These are phyloP conservation scores for Callipepla squamata DNA, from an alignment of 2,113 vertebrate species.

Conservation along the genomic window DNA sequence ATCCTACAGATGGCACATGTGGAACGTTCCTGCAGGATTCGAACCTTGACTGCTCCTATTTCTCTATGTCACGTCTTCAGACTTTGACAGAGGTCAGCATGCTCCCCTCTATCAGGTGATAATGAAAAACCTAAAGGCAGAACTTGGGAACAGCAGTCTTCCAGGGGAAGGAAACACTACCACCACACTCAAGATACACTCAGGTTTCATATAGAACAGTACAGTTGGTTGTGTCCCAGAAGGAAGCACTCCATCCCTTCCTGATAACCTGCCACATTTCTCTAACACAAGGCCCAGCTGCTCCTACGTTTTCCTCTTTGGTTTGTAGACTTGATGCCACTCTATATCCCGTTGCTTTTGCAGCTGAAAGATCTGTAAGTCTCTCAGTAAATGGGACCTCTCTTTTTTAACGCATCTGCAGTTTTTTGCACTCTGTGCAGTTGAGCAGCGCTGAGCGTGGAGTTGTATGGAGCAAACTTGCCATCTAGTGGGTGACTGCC, in stretches of 20 bases:
- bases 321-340: neutral
- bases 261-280: rapidly evolving
- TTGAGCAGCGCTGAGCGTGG: rapidly evolving
- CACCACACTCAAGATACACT: rapidly evolving
- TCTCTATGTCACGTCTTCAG: rapidly evolving
- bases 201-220: rapidly evolving
- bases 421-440: neutral
- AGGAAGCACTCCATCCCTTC: rapidly evolving
- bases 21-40: neutral
- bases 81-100: rapidly evolving
- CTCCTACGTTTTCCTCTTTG: rapidly evolving
- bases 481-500: slow-evolving; percentile 50
- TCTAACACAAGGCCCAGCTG: neutral
- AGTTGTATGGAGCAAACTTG: neutral
- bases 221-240: neutral
- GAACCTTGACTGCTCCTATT: rapidly evolving
- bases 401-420: rapidly evolving
- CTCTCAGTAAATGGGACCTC: neutral
- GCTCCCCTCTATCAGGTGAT: neutral
- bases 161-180: too few species aligned
- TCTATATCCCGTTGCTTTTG: neutral
- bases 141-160: neutral
- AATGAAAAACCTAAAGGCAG: neutral
- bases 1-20: rapidly evolving
- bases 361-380: neutral